These are phyloP conservation scores for Cathartes aura DNA, from an alignment of 2,113 vertebrate species.

Conservation along the genomic window DNA sequence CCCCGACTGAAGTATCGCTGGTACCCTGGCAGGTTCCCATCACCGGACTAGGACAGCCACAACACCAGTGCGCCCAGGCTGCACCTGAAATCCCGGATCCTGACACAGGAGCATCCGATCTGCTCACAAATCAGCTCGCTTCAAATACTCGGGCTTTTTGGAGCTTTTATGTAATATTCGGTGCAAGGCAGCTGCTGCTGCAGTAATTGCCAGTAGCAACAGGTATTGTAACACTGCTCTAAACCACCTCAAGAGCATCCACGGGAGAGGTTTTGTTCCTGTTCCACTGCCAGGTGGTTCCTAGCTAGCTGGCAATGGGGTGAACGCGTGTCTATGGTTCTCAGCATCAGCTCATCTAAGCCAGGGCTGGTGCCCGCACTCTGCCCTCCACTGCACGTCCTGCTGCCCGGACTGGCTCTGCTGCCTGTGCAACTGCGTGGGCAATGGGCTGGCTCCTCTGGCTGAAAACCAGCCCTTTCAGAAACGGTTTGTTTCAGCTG, in stretches of 20 bases:
- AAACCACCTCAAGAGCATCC: neutral
- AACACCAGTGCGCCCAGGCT: neutral
- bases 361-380: too few species aligned
- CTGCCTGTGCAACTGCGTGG: fast-evolving
- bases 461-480: neutral
- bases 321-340: neutral
- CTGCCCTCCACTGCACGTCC: fast-evolving
- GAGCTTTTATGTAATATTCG: neutral
- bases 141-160: neutral
- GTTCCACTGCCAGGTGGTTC: neutral
- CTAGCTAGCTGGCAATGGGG: neutral
- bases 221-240: neutral
- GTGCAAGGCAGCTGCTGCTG: neutral
- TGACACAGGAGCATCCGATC: neutral
- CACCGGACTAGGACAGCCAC: neutral
- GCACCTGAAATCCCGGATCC: neutral
- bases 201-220: neutral
- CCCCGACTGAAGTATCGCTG: fast-evolving
- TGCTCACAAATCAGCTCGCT: fast-evolving
- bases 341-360: neutral
- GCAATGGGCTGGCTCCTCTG: neutral
- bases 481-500: neutral
- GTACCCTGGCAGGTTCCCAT: neutral
- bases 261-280: neutral
- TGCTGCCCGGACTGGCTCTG: neutral